Conservation (phyloP, 1,140 invertebrate species). For the Tigriopus japonicus region DNA sequence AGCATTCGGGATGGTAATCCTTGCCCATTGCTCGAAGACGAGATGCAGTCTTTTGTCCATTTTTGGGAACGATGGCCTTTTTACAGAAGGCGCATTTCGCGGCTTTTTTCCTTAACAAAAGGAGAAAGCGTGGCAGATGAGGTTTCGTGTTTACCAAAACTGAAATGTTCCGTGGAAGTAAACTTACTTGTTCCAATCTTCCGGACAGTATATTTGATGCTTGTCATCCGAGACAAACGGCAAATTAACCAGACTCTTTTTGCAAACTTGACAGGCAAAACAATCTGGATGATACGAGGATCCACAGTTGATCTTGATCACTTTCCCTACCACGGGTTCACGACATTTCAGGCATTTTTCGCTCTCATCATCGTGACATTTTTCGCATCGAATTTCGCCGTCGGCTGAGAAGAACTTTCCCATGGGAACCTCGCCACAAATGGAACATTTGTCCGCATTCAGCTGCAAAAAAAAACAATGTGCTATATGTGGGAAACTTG, state of each 20-base stretch:
- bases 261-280: slow-evolving; percentile 7
- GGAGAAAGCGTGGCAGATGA: no score
- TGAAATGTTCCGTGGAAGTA: no score
- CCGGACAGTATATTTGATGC: slow-evolving; percentile 5
- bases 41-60: slow-evolving; percentile 12
- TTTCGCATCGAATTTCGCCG: slow-evolving; percentile 4
- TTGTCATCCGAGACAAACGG: slow-evolving; percentile 8
- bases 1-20: slow-evolving; percentile 14
- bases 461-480: neutral
- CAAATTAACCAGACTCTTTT: neutral
- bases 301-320: slow-evolving; percentile 1
- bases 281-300: slow-evolving; percentile 10
- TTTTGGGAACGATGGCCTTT: slow-evolving; percentile 9
- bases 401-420: slow-evolving; percentile 7
- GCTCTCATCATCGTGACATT: slow-evolving; percentile 6
- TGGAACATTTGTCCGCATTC: slow-evolving; percentile 3
- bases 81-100: slow-evolving; percentile 11
- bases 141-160: no score
- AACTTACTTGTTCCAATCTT: slow-evolving; percentile 11
- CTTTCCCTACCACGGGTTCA: neutral
- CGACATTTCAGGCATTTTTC: slow-evolving; percentile 3
- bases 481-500: no score
- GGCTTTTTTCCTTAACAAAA: slow-evolving; percentile 7
- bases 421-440: slow-evolving; percentile 8
- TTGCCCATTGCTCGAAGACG: slow-evolving; percentile 8